A percentile compares a stretch with the other conserved stretches of the same genome.
Evolutionary conservation across 2,797 vertebrate genomes (phyloP).

Genomic region (Tapera naevia): DNA sequence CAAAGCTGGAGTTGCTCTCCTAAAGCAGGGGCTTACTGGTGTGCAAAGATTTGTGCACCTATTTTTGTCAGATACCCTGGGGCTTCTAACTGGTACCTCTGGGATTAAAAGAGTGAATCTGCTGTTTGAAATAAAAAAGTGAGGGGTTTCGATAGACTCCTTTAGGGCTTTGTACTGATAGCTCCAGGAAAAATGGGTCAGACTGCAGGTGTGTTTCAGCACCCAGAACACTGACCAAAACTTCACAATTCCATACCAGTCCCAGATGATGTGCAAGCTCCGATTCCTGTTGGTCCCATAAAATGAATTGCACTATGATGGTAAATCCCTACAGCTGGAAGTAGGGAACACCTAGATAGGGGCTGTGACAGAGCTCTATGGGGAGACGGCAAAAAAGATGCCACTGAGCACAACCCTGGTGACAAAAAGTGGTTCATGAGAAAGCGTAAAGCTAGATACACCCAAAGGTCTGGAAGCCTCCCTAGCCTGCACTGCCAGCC

Average conservation of each 20-base stretch:
- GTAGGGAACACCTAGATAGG: accelerated
- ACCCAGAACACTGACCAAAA: not conserved
- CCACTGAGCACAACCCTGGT: not conserved
- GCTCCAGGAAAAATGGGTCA: not conserved
- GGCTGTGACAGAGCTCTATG: not conserved
- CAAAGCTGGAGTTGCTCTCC: not conserved
- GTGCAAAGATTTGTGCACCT: accelerated
- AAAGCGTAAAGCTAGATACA: not conserved
- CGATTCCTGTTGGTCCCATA: not conserved
- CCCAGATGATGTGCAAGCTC: not conserved
- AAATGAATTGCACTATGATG: not conserved
- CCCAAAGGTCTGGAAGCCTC: not conserved
- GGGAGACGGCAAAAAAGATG: not conserved
- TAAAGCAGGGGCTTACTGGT: not conserved
- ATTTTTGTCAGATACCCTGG: not conserved
- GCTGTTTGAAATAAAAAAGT: not conserved
- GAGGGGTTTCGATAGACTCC: not conserved
- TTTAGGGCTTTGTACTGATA: not conserved
- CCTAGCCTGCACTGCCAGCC: not conserved
- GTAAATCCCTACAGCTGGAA: not conserved
- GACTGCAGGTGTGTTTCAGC: not conserved
- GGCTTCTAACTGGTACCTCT: not conserved
- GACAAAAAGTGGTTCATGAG: not conserved
- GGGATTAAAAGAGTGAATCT: not conserved
- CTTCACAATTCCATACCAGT: not conserved